Evolutionary conservation across 2,888 invertebrate genomes (phyloP).

Genomic region (Nyleta sp.): DNA sequence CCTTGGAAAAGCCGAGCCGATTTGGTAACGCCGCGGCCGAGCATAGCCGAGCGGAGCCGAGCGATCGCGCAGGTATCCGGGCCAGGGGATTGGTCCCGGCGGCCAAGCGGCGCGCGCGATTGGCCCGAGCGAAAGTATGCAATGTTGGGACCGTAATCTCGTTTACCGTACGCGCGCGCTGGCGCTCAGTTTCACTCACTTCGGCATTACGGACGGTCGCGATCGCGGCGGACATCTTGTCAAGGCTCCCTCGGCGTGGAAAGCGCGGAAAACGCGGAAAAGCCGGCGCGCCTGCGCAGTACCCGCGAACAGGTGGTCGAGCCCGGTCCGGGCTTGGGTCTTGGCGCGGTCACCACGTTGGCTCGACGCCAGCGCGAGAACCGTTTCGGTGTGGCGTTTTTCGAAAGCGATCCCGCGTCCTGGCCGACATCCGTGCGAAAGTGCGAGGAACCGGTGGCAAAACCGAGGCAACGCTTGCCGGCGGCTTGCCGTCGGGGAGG

Average conservation of each 20-base stretch:
- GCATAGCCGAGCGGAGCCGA: constrained; percentile 74
- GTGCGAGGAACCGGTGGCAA: constrained; percentile 6
- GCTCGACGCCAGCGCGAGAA: constrained; percentile 31
- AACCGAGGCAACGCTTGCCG: too few relatives aligned
- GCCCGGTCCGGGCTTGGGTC: too few relatives aligned
- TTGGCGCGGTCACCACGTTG: background rate
- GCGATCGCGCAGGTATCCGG: constrained; percentile 56
- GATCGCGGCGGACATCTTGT: constrained; percentile 71
- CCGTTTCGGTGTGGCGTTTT: constrained; percentile 36
- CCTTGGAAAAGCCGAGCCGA: constrained; percentile 41
- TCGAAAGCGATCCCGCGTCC: constrained; percentile 38
- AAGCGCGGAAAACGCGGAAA: constrained; percentile 34
- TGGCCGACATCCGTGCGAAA: constrained; percentile 34
- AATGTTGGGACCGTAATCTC: constrained; percentile 76
- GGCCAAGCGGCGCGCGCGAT: constrained; percentile 34
- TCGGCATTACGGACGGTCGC: constrained; percentile 76
- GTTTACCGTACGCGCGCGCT: constrained; percentile 79
- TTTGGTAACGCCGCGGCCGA: constrained; percentile 74
- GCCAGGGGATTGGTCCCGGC: constrained; percentile 56
- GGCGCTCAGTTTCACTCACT: constrained; percentile 79
- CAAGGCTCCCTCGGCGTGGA: constrained; percentile 33
- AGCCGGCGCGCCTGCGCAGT: background rate
- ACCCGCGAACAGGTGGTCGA: too few relatives aligned
- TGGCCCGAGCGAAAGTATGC: constrained; percentile 47
- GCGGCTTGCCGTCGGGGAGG: too few relatives aligned